Evolutionary conservation across 2,797 vertebrate genomes (phyloP), one percentile per base, ranked within the genome.

Genomic region (Rallus crepitans): DNA sequence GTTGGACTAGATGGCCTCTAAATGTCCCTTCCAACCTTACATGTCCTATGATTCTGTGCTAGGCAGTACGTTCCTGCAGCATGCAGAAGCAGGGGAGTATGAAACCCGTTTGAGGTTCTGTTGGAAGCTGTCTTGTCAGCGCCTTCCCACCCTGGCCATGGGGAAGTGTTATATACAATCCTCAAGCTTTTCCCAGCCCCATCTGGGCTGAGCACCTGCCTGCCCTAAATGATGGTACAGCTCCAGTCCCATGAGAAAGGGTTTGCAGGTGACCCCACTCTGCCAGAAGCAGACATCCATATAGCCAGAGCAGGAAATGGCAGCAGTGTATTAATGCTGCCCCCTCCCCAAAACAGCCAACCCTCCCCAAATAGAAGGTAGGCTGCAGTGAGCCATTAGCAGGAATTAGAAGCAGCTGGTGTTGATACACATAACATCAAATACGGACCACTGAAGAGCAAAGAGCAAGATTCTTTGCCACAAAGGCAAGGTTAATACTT

Each of bases 401-500:
- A 72, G 68, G 52, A 69, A 73, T n/a, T 37, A 63, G 66, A 35
- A 85, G 28, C 24, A 28, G 3, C 7, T 3, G 1, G 2, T 16
- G 15, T 11, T 65, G 69, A 27, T 55, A 61, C 11, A 50, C 23
- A 10, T 35, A 56, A 50, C 18, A 64, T 25, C 31, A 68, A 0
- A 47, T 64, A 6, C 3, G 1, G 23, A 52, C 4, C 6, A 6
- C 48, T 50, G 15, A 85, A 39, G 16, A 87, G 23, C 21, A 68
- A 89, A 40, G 8, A 63, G 18, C 23, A 77, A 68, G 53, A 65
- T 63, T 65, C 19, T 17, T 86, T 86, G 50, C 69, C 65, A 65
- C 13, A 96, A 88, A 92, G 35, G 39, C 89, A 95, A 97, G 66
- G 71, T 81, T 93, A 82, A 63, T 77, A 65, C 31, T 89, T 91